Percentiles rank a stretch among this genome's conserved stretches.
Evolutionary conservation across 2,888 invertebrate species (phyloP).

Genomic region (Portevinia maculata): DNA sequence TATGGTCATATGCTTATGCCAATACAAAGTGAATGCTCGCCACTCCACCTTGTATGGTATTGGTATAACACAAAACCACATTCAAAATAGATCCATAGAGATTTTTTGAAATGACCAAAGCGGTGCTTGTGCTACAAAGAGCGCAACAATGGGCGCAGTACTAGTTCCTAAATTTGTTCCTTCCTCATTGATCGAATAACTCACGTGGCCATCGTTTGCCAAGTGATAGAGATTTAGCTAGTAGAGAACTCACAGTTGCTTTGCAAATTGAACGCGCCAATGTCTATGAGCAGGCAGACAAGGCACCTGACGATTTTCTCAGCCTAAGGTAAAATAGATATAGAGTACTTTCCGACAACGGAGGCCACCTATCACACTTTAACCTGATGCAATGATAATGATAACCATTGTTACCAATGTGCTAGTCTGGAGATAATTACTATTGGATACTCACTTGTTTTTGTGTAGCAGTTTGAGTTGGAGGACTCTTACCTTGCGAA

Average conservation of each 20-base stretch:
- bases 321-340: not conserved
- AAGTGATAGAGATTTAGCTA: too few relatives aligned
- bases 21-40: too few relatives aligned
- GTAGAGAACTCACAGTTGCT: too few relatives aligned
- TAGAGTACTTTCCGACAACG: not conserved
- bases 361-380: slow-evolving; percentile 37
- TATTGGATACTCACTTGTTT: slow-evolving; percentile 5
- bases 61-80: slow-evolving; percentile 3
- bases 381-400: slow-evolving; percentile 26
- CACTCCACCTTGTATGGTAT: not conserved
- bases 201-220: too few relatives aligned
- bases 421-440: slow-evolving; percentile 22
- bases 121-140: slow-evolving; percentile 9
- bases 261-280: too few relatives aligned
- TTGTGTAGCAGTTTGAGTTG: not conserved
- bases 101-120: slow-evolving; percentile 32
- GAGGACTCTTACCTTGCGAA: too few relatives aligned
- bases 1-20: too few relatives aligned
- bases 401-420: slow-evolving; percentile 36
- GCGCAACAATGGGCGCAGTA: too few relatives aligned
- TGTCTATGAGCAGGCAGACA: slow-evolving; percentile 19
- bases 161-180: too few relatives aligned
- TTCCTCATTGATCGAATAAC: too few relatives aligned
- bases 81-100: slow-evolving; percentile 30
- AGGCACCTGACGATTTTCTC: slow-evolving; percentile 51